Conservation (phyloP, 2,797 vertebrate species). For the Iguana delicatissima region DNA sequence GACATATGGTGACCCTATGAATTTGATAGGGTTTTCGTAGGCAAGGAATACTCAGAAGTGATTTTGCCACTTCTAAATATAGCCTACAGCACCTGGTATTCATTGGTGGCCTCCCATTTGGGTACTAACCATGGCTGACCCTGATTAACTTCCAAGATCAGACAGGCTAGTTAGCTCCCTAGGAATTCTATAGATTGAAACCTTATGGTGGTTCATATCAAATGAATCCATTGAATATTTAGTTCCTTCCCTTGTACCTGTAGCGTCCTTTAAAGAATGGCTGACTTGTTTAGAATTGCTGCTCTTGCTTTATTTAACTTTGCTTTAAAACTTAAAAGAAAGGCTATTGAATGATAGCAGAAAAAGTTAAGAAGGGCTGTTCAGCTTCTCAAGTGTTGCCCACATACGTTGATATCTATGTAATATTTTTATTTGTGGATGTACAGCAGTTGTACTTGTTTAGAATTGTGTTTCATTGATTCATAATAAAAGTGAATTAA, state of each 20-base stretch:
- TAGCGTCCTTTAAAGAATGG: not conserved
- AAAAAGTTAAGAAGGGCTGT: no score
- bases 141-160: no score
- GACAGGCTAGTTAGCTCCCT: no score
- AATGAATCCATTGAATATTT: not conserved
- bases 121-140: no score
- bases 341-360: not conserved
- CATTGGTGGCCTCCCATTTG: no score
- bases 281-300: not conserved
- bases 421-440: not conserved
- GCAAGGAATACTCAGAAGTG: no score
- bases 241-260: not conserved
- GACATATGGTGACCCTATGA: no score
- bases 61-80: no score
- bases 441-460: not conserved
- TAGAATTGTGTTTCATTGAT: not conserved
- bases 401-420: no score
- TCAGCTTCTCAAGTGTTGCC: no score
- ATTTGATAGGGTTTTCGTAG: no score
- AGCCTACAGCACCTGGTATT: no score
- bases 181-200: conserved; percentile 7
- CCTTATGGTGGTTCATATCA: not conserved
- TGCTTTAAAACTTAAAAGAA: not conserved
- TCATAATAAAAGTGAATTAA: not conserved
- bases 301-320: not conserved